Evolutionary conservation across 2,797 vertebrate species (phyloP).

Genomic region (Vireo griseus): DNA sequence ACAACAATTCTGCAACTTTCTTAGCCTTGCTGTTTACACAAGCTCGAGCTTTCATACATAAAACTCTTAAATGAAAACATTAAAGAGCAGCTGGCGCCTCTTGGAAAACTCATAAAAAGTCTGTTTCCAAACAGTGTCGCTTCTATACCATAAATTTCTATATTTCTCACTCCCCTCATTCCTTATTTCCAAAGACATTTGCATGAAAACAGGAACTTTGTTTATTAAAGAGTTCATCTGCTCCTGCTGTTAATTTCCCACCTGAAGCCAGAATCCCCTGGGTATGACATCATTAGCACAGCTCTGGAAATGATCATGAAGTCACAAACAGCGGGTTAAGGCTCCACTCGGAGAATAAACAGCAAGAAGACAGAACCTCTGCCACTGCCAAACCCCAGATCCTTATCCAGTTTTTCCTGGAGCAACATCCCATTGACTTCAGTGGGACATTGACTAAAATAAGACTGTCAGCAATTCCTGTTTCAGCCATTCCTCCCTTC

Average conservation of each 20-base stretch:
- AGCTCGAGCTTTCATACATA: conserved; percentile 56
- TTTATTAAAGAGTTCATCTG: conserved; percentile 58
- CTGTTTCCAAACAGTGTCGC: conserved; percentile 62
- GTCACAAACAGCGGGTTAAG: conserved; percentile 19
- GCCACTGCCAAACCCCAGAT: conserved; percentile 29
- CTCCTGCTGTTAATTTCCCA: conserved; percentile 51
- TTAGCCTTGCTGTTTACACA: conserved; percentile 61
- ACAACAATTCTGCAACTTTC: conserved; percentile 35
- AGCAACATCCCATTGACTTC: conserved; percentile 30
- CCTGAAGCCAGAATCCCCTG: conserved; percentile 15
- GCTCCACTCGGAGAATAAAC: neutral
- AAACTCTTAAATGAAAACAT: conserved; percentile 68
- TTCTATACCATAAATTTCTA: conserved; percentile 58
- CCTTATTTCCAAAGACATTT: conserved; percentile 47
- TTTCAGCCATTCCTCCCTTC: neutral
- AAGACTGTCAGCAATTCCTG: neutral
- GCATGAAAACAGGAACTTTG: conserved; percentile 57
- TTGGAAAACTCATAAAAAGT: conserved; percentile 67
- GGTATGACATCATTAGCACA: conserved; percentile 5
- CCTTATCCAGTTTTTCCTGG: conserved; percentile 45
- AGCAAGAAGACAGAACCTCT: neutral
- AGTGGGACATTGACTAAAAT: neutral
- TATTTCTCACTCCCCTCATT: conserved; percentile 25
- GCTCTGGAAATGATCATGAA: conserved; percentile 58
- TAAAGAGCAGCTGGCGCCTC: conserved; percentile 70